A percentile compares a stretch with the other conserved stretches of the same genome.
These are phyloP conservation scores for Melanotaenia pygmaea DNA, from an alignment of 2,797 vertebrate species.

Conservation along the genomic window DNA sequence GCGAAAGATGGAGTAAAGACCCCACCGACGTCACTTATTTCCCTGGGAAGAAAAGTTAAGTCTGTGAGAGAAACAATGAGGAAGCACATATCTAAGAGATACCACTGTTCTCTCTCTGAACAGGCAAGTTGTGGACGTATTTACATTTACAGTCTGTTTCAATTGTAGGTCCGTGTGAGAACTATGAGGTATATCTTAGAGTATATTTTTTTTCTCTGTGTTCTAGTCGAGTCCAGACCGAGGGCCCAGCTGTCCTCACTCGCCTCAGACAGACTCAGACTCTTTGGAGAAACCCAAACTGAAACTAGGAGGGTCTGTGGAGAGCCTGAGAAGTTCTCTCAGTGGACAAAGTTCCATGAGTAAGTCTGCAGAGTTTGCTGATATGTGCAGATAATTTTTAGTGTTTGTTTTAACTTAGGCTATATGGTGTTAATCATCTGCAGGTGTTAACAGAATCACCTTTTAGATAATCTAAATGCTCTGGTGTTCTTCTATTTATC, in stretches of 20 bases:
- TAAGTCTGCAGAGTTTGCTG: slow-evolving; percentile 71
- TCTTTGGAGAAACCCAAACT: slow-evolving; percentile 92
- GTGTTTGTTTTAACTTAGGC: slow-evolving; percentile 50
- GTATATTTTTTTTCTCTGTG: background rate
- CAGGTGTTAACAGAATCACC: slow-evolving; percentile 11
- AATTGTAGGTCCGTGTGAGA: background rate
- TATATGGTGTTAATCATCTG: slow-evolving; percentile 40
- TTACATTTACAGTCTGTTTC: background rate
- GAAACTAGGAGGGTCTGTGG: slow-evolving; percentile 95
- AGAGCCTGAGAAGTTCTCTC: slow-evolving; percentile 95
- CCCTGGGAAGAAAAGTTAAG: slow-evolving; percentile 96
- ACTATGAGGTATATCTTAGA: rapidly evolving
- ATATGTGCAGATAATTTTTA: slow-evolving; percentile 4
- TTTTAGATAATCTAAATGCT: slow-evolving; percentile 37
- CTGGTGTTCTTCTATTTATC: slow-evolving; percentile 11
- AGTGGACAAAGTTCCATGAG: slow-evolving; percentile 99
- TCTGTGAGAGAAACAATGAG: slow-evolving; percentile 98
- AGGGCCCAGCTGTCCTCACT: slow-evolving; percentile 84
- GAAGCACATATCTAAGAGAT: slow-evolving; percentile 96
- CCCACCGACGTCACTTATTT: slow-evolving; percentile 90
- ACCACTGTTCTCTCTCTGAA: slow-evolving; percentile 88
- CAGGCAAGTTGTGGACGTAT: slow-evolving; percentile 81
- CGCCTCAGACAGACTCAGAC: slow-evolving; percentile 81
- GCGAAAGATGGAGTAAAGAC: slow-evolving; percentile 91
- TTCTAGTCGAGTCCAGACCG: slow-evolving; percentile 87